These are phyloP conservation scores for Neoitamus cyanurus DNA, from an alignment of 2,888 invertebrate species.

Conservation along the genomic window DNA sequence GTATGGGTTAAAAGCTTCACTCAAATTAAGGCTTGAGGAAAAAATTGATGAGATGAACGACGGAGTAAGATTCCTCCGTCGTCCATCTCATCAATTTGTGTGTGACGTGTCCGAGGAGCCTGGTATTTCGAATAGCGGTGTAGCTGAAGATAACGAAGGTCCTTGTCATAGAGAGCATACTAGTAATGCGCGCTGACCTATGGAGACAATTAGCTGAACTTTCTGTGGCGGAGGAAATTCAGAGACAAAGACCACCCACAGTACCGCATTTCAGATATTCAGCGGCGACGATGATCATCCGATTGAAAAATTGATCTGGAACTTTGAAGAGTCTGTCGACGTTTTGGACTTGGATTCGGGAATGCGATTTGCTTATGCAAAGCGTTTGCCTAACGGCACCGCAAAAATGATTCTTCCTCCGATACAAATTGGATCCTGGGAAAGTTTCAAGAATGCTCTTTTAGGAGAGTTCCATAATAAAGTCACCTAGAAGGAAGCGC, in stretches of 20 bases:
- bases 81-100: too few species aligned
- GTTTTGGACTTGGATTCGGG: neutral
- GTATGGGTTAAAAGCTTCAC: neutral
- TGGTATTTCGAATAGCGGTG: neutral
- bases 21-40: constrained; percentile 4
- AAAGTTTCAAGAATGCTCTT: neutral
- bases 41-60: neutral
- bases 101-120: neutral
- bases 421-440: too few species aligned
- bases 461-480: neutral
- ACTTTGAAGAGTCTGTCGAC: constrained; percentile 21
- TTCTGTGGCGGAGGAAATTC: neutral
- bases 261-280: constrained; percentile 4
- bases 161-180: neutral
- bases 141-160: neutral
- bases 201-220: neutral
- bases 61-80: too few species aligned
- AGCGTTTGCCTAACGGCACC: neutral
- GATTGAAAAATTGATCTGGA: neutral
- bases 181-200: neutral
- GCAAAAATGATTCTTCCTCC: constrained; percentile 8
- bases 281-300: constrained; percentile 4
- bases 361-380: neutral
- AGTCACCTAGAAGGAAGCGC: neutral
- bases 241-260: neutral